These are phyloP conservation scores for Globicephala melas DNA, from an alignment of 2,113 vertebrate species.

Conservation along the genomic window DNA sequence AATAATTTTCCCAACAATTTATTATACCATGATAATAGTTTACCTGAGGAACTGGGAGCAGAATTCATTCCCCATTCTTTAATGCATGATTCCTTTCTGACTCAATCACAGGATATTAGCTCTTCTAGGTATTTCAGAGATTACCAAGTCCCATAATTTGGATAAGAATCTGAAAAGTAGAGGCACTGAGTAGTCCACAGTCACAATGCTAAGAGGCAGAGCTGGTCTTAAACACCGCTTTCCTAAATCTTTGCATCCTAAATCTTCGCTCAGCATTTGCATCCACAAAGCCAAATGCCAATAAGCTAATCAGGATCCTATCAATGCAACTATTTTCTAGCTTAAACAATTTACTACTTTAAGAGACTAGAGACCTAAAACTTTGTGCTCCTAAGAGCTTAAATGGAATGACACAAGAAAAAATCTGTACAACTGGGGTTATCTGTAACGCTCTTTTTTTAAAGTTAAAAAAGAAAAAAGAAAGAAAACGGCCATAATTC, in stretches of 20 bases:
- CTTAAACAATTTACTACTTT: neutral
- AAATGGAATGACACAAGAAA: neutral
- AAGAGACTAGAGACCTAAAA: neutral
- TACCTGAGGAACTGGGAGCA: neutral
- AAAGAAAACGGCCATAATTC: neutral
- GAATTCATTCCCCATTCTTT: neutral
- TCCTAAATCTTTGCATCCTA: neutral
- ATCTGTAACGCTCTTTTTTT: neutral
- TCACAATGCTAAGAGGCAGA: neutral
- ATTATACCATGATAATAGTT: neutral
- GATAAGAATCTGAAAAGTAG: neutral
- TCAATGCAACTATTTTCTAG: neutral
- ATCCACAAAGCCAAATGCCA: neutral
- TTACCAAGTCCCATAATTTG: neutral
- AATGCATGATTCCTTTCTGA: neutral
- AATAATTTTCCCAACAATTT: neutral
- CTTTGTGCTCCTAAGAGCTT: neutral
- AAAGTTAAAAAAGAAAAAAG: neutral
- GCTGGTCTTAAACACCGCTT: neutral
- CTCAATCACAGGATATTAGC: neutral
- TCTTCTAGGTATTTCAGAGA: neutral
- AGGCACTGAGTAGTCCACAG: neutral
- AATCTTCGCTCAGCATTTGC: neutral
- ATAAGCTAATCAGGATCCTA: neutral
- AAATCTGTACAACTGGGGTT: neutral